A percentile compares a stretch with the other conserved stretches of the same genome.
phyloP scores from a whole-genome alignment of 2,888 invertebrate genomes.

The Pandemis heparana region DNA sequence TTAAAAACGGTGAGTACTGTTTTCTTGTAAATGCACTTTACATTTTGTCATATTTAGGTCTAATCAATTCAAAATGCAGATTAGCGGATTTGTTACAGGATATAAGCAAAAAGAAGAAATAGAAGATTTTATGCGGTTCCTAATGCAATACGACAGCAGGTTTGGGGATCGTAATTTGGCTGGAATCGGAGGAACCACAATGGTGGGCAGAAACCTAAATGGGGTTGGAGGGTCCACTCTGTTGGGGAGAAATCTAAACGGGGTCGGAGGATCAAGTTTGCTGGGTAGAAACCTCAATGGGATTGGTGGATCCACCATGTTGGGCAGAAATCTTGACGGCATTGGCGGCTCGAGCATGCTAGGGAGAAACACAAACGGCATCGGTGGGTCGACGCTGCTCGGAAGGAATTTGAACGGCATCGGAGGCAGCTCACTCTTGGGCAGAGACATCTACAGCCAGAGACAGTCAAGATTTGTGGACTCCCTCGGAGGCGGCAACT shows the following conservation, averaged over 20 bases:
- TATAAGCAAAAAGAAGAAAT: slow-evolving; percentile 67
- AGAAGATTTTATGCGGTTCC: slow-evolving; percentile 68
- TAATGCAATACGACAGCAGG: slow-evolving; percentile 63
- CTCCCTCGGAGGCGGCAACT: slow-evolving; percentile 72
- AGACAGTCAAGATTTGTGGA: slow-evolving; percentile 56
- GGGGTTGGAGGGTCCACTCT: slow-evolving; percentile 58
- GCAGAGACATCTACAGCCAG: slow-evolving; percentile 48
- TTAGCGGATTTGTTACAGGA: slow-evolving; percentile 66
- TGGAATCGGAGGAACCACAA: slow-evolving; percentile 33
- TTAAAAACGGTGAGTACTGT: slow-evolving; percentile 47
- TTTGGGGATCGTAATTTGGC: slow-evolving; percentile 55
- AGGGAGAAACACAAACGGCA: slow-evolving; percentile 45
- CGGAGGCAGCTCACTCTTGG: slow-evolving; percentile 50
- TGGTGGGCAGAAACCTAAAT: slow-evolving; percentile 58
- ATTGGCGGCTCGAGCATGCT: slow-evolving; percentile 42
- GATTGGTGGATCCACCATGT: slow-evolving; percentile 42
- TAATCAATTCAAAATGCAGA: slow-evolving; percentile 21
- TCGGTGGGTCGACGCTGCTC: slow-evolving; percentile 60
- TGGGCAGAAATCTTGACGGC: slow-evolving; percentile 44
- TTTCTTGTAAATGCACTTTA: slow-evolving; percentile 41
- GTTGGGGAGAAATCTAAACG: slow-evolving; percentile 49
- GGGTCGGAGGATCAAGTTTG: slow-evolving; percentile 54
- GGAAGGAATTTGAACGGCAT: slow-evolving; percentile 47
- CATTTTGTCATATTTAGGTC: slow-evolving; percentile 14
- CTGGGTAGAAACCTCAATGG: slow-evolving; percentile 60